A percentile compares a stretch with the other conserved stretches of the same genome.
Evolutionary conservation across 2,113 vertebrate genomes (phyloP).

Genomic region (Chaetops frenatus): DNA sequence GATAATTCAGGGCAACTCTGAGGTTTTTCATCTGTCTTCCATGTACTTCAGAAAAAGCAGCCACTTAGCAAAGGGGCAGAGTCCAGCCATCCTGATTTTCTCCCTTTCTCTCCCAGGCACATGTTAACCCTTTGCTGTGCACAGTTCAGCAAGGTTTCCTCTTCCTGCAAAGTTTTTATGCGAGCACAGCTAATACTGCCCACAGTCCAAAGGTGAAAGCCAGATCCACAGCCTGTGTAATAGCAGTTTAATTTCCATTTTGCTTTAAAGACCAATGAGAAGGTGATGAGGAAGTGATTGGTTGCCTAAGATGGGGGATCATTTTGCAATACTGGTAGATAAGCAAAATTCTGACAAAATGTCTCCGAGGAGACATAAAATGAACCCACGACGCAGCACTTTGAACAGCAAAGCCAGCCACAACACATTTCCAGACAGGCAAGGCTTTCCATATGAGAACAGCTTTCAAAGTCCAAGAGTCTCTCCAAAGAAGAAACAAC

Average conservation of each 20-base stretch:
- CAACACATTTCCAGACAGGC: not conserved
- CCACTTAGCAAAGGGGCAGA: not conserved
- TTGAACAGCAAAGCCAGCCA: not conserved
- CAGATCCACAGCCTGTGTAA: not conserved
- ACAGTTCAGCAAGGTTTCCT: not conserved
- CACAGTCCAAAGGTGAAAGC: slow-evolving; percentile 21
- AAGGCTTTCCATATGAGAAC: not conserved
- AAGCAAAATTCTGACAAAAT: slow-evolving; percentile 29
- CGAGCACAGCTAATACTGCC: not conserved
- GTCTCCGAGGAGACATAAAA: not conserved
- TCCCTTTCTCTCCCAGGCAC: not conserved
- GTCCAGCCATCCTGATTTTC: not conserved
- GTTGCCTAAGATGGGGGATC: not conserved
- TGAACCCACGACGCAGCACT: not conserved
- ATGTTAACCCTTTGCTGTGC: not conserved
- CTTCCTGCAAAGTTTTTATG: not conserved
- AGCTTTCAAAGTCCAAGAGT: slow-evolving; percentile 24
- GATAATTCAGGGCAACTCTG: slow-evolving; percentile 2
- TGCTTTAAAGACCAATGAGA: not conserved
- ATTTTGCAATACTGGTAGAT: slow-evolving; percentile 1
- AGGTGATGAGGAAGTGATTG: not conserved
- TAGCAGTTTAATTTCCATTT: not conserved
- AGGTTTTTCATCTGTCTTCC: not conserved
- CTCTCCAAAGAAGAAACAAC: not conserved
- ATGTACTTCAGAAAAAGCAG: not conserved